phyloP scores from a whole-genome alignment of 2,888 invertebrate species.

The Cosmia trapezina region DNA sequence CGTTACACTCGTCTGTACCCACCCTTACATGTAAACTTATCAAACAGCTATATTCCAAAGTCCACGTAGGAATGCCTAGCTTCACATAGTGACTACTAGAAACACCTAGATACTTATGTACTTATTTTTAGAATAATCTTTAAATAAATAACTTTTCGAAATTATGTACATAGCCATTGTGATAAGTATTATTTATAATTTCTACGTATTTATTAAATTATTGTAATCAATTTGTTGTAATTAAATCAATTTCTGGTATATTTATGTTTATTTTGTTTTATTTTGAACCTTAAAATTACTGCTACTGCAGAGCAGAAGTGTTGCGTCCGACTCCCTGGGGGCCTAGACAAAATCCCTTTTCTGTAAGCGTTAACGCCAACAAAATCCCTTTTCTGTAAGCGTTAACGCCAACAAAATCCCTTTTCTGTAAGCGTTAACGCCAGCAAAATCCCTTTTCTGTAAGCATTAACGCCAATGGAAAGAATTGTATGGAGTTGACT shows the following conservation, averaged over 20 bases:
- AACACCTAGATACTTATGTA: conserved; percentile 54
- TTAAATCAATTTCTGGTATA: conserved; percentile 55
- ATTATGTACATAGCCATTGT: conserved; percentile 61
- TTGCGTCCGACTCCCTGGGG: too few relatives aligned
- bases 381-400: too few relatives aligned
- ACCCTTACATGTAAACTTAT: conserved; percentile 57
- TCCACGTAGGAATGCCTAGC: conserved; percentile 69
- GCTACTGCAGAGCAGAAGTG: too few relatives aligned
- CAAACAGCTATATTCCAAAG: conserved; percentile 82
- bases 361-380: too few relatives aligned
- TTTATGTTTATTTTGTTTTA: conserved; percentile 31
- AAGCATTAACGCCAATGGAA: too few relatives aligned
- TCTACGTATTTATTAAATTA: conserved; percentile 65
- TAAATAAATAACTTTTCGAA: conserved; percentile 51
- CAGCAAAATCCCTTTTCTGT: too few relatives aligned
- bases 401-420: too few relatives aligned
- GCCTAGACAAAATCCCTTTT: too few relatives aligned
- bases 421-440: too few relatives aligned
- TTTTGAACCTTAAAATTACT: neutral
- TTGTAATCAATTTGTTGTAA: conserved; percentile 56
- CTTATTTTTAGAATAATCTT: conserved; percentile 60
- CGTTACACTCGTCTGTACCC: conserved; percentile 7
- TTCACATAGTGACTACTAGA: conserved; percentile 57
- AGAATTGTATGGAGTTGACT: too few relatives aligned
- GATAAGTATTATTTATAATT: conserved; percentile 57